A percentile compares a stretch with the other conserved stretches of the same genome.
These are phyloP conservation scores for Smutsia gigantea DNA, from an alignment of 2,797 vertebrate species.

Conservation along the genomic window DNA sequence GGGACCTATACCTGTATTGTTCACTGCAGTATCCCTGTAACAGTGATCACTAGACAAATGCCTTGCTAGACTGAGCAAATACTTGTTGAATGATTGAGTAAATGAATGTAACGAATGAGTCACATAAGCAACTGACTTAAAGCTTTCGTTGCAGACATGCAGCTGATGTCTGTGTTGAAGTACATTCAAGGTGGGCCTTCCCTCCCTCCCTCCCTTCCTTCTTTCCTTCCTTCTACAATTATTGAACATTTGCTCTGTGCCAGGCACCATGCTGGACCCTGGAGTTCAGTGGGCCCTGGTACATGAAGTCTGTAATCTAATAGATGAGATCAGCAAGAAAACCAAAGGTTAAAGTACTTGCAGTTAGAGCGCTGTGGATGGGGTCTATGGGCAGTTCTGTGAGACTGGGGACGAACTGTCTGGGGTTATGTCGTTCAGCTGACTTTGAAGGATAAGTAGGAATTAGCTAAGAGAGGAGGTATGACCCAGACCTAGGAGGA, in stretches of 20 bases:
- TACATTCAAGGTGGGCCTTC: not conserved
- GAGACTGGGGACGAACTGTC: not conserved
- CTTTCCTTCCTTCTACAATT: not conserved
- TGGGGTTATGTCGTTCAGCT: not conserved
- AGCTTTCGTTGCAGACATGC: not conserved
- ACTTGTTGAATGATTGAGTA: not conserved
- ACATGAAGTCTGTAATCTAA: not conserved
- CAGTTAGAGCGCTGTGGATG: not conserved
- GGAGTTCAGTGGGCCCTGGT: not conserved
- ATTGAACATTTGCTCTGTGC: not conserved
- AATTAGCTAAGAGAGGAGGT: not conserved
- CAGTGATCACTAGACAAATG: not conserved
- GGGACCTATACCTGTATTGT: not conserved
- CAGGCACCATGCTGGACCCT: not conserved
- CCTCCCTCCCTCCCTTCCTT: no score
- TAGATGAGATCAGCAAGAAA: not conserved
- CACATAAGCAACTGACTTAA: not conserved
- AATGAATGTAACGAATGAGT: not conserved
- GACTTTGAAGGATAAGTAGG: not conserved
- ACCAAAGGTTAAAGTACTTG: not conserved
- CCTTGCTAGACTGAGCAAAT: not conserved
- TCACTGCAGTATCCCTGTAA: not conserved
- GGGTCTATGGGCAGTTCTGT: not conserved
- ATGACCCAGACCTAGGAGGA: not conserved
- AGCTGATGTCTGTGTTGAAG: not conserved